These are phyloP conservation scores for Podarcis lilfordi DNA, from an alignment of 2,797 vertebrate species.

Conservation along the genomic window DNA sequence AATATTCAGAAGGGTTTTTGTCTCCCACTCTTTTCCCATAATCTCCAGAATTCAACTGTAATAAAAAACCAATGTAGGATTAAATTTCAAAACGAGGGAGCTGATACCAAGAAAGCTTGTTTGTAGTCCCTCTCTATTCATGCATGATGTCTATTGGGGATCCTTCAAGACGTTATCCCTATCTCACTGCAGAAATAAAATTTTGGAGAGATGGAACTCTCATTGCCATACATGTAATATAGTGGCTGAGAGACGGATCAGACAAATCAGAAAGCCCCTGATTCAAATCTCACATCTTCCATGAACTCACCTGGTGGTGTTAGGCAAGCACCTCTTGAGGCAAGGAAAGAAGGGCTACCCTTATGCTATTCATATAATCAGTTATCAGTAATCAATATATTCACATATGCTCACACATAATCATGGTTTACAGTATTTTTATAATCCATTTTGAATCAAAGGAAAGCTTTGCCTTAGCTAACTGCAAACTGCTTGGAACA, in stretches of 20 bases:
- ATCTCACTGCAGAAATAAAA: neutral
- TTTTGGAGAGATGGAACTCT: neutral
- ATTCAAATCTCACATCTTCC: neutral
- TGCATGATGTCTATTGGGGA: neutral
- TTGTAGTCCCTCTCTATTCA: neutral
- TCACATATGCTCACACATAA: no score
- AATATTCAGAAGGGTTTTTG: no score
- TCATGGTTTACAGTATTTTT: no score
- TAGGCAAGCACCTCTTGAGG: neutral
- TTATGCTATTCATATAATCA: no score
- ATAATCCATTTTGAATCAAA: no score
- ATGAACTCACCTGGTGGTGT: neutral
- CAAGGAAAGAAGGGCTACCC: no score
- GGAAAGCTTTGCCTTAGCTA: no score
- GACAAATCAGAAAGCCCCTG: neutral
- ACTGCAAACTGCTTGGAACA: no score
- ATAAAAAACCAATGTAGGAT: neutral
- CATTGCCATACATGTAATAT: neutral
- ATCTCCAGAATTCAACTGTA: no score
- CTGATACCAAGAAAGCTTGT: neutral
- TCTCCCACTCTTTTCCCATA: no score
- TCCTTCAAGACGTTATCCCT: neutral
- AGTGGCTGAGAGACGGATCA: no score
- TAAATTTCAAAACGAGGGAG: neutral
- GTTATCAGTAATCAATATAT: no score